phyloP scores from a whole-genome alignment of 2,797 vertebrate genomes.

The Paramormyrops hopkinsi region DNA sequence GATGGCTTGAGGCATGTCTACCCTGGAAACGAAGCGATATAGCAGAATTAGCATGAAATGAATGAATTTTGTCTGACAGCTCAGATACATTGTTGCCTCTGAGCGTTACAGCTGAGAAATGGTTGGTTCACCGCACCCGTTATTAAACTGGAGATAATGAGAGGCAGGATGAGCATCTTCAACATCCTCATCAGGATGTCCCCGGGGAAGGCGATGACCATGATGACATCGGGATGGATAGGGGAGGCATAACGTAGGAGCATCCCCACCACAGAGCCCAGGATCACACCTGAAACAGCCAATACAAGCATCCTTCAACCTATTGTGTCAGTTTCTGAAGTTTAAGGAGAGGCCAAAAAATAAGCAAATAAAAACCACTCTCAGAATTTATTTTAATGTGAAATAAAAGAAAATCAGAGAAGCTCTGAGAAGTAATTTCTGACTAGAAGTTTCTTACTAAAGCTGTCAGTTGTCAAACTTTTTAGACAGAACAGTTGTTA shows the following conservation, averaged over 20 bases:
- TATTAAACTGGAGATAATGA: slow-evolving; percentile 98
- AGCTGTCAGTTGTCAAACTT: slow-evolving; percentile 10
- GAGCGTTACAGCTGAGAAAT: neutral
- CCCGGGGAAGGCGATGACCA: slow-evolving; percentile 95
- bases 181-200: slow-evolving; percentile 99
- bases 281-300: slow-evolving; percentile 76
- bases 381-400: slow-evolving; percentile 2
- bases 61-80: neutral
- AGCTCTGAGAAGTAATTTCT: slow-evolving; percentile 13
- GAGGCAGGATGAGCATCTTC: slow-evolving; percentile 96
- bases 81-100: neutral
- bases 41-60: neutral
- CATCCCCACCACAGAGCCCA: slow-evolving; percentile 81
- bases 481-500: slow-evolving; percentile 23
- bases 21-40: neutral
- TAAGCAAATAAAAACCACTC: slow-evolving; percentile 34
- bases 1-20: neutral
- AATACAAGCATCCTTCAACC: neutral
- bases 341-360: slow-evolving; percentile 15
- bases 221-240: slow-evolving; percentile 86
- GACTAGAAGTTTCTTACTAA: slow-evolving; percentile 18
- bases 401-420: neutral
- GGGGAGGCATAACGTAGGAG: slow-evolving; percentile 83
- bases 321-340: neutral
- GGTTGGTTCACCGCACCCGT: slow-evolving; percentile 68